phyloP scores from a whole-genome alignment of 2,113 vertebrate species.

The Salvelinus sp. region DNA sequence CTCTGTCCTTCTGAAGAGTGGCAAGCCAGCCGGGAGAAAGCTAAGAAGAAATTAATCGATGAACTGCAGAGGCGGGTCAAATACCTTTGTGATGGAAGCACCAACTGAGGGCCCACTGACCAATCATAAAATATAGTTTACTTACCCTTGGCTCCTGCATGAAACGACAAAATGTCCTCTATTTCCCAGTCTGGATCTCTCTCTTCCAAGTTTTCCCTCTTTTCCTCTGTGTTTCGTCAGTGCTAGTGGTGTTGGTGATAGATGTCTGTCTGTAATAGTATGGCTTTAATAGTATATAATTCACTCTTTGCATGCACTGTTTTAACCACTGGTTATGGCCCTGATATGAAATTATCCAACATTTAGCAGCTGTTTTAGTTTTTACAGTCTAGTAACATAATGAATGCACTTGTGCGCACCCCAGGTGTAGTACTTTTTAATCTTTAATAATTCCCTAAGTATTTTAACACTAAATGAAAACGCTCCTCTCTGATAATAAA shows the following conservation, averaged over 20 bases:
- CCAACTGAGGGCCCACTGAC: not conserved
- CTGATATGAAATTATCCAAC: not conserved
- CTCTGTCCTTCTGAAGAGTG: constrained; percentile 6
- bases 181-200: not conserved
- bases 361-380: not conserved
- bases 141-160: too few species aligned
- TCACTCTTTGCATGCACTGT: not conserved
- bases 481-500: too few species aligned
- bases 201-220: not conserved
- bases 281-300: not conserved
- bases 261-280: not conserved
- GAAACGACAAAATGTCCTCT: too few species aligned
- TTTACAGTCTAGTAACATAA: too few species aligned
- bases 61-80: constrained; percentile 12
- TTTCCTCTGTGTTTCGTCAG: not conserved
- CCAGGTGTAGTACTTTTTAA: too few species aligned
- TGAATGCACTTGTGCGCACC: too few species aligned
- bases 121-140: not conserved
- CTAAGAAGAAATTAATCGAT: constrained; percentile 3
- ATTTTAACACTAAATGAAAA: too few species aligned
- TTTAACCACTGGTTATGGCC: not conserved
- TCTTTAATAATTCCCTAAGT: too few species aligned
- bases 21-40: constrained; percentile 7
- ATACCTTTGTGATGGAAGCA: not conserved
- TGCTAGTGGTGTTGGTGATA: too few species aligned